Conservation (phyloP, 2,888 invertebrate species). For the Zelleria hepariella region DNA sequence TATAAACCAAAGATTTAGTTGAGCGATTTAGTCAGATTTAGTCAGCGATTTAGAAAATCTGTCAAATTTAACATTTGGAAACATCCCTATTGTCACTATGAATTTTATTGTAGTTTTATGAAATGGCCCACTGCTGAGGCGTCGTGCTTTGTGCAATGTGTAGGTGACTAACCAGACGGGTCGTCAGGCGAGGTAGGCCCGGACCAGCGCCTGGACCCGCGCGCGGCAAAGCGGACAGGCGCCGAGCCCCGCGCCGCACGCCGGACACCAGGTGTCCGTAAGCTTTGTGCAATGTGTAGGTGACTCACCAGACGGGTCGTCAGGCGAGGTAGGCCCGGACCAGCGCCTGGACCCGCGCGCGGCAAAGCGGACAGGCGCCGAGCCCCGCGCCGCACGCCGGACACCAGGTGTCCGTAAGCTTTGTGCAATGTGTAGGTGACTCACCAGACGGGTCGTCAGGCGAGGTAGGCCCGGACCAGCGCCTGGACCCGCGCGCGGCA, state of each 20-base stretch:
- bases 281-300: no score
- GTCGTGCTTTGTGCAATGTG: no score
- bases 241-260: neutral
- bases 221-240: neutral
- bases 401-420: neutral
- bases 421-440: neutral
- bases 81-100: no score
- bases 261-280: neutral
- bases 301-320: no score
- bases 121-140: no score
- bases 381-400: neutral
- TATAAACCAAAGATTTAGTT: no score
- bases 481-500: constrained; percentile 18
- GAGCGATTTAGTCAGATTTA: no score
- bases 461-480: constrained; percentile 4
- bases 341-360: neutral
- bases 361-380: neutral
- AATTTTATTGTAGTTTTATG: no score
- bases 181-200: neutral
- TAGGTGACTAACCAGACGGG: no score
- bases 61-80: no score
- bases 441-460: neutral
- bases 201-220: neutral
- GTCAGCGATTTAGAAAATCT: no score
- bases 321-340: neutral